Evolutionary conservation across 2,888 invertebrate species (phyloP).

Genomic region (Pyrrhopygopsis socrates): DNA sequence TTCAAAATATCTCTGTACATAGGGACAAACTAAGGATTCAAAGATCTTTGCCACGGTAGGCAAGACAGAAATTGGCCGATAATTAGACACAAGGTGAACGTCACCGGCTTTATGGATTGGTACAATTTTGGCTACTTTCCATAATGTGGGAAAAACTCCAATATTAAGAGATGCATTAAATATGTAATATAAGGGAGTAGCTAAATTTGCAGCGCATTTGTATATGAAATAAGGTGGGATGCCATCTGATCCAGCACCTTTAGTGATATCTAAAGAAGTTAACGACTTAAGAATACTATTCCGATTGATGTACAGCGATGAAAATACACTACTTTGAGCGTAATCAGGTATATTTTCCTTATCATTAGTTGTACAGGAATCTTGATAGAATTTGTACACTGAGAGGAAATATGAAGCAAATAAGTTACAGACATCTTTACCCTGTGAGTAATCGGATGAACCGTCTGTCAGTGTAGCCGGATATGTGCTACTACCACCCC

Average conservation of each 20-base stretch:
- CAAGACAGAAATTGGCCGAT: conserved; percentile 57
- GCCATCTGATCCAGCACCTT: neutral
- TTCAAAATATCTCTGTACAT: conserved; percentile 51
- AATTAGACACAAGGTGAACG: conserved; percentile 43
- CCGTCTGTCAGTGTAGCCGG: conserved; percentile 16
- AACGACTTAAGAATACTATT: neutral
- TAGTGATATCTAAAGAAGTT: neutral
- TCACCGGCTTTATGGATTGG: conserved; percentile 69
- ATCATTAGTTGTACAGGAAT: neutral
- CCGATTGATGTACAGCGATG: neutral
- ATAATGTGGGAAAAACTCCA: conserved; percentile 56
- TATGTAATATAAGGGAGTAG: conserved; percentile 7
- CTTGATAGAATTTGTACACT: neutral
- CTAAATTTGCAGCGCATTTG: neutral
- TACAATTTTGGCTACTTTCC: conserved; percentile 66
- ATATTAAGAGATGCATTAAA: conserved; percentile 60
- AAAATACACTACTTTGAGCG: no score
- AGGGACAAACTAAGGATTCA: conserved; percentile 56
- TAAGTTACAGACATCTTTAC: neutral
- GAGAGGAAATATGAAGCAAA: conserved; percentile 16
- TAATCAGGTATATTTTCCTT: neutral
- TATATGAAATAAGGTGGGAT: neutral
- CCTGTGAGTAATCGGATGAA: neutral
- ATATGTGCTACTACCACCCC: conserved; percentile 14
- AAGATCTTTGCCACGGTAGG: conserved; percentile 61